Conservation (phyloP, 2,888 invertebrate genomes). For the Hecatera dysodea region DNA sequence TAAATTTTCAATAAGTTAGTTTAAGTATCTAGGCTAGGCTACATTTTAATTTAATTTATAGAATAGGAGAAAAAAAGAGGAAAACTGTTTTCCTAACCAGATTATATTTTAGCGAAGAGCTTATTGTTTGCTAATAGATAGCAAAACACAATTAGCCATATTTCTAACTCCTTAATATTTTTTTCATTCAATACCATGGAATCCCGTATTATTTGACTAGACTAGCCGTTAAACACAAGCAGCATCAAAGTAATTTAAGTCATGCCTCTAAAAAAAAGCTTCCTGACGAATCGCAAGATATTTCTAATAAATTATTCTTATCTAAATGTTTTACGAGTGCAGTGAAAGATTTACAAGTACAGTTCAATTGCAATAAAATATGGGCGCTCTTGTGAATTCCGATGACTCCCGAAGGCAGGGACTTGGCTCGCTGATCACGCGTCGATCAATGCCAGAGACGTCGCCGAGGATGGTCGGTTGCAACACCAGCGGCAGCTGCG, state of each 20-base stretch:
- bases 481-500: constrained; percentile 69
- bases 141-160: no score
- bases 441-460: constrained; percentile 85
- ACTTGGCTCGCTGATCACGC: constrained; percentile 83
- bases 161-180: no score
- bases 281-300: constrained; percentile 5
- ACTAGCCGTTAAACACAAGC: no score
- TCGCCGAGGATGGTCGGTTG: constrained; percentile 75
- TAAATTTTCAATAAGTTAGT: background rate
- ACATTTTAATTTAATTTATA: background rate
- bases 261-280: background rate
- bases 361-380: constrained; percentile 52
- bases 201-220: no score
- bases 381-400: constrained; percentile 60
- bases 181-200: no score
- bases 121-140: no score
- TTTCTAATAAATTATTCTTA: constrained; percentile 25
- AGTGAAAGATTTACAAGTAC: constrained; percentile 58
- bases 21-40: background rate
- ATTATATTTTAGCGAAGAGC: background rate
- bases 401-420: constrained; percentile 72
- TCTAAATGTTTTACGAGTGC: constrained; percentile 27
- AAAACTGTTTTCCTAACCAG: background rate
- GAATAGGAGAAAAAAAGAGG: background rate
- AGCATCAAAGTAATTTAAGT: background rate